These are phyloP conservation scores for Drosophila conformis DNA, from an alignment of 2,888 invertebrate species.

Conservation along the genomic window DNA sequence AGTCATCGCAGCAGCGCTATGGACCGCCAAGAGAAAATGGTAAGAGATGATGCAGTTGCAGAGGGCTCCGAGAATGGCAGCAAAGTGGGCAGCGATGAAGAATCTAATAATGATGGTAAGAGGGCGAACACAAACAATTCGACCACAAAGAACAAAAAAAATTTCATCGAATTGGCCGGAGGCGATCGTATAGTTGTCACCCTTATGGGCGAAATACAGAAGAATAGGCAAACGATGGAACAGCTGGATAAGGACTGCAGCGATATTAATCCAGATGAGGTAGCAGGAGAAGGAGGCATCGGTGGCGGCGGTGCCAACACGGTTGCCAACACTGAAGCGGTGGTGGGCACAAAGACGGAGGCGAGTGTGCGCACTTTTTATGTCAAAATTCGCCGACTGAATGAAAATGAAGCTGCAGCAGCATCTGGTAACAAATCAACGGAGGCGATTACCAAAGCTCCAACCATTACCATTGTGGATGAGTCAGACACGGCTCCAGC, in stretches of 20 bases:
- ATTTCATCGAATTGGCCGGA: slow-evolving; percentile 94
- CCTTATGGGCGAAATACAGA: slow-evolving; percentile 97
- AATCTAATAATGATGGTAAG: slow-evolving; percentile 96
- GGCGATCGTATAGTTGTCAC: slow-evolving; percentile 97
- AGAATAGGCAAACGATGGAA: slow-evolving; percentile 95
- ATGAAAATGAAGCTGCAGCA: slow-evolving; percentile 8
- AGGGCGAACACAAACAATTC: too few relatives aligned
- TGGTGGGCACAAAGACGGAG: slow-evolving; percentile 97
- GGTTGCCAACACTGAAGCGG: slow-evolving; percentile 88
- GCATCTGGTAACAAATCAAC: slow-evolving; percentile 27
- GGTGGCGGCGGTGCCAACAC: slow-evolving; percentile 84
- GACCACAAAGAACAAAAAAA: too few relatives aligned
- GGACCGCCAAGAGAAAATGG: slow-evolving; percentile 90
- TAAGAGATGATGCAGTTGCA: slow-evolving; percentile 84
- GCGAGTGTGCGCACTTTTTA: slow-evolving; percentile 96
- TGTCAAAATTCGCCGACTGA: slow-evolving; percentile 93
- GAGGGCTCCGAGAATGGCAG: slow-evolving; percentile 92
- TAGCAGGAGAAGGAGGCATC: slow-evolving; percentile 77
- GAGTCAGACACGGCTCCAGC: slow-evolving; percentile 80
- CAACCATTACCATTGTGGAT: slow-evolving; percentile 83
- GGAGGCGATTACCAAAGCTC: slow-evolving; percentile 6
- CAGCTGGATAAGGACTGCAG: slow-evolving; percentile 69
- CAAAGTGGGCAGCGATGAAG: slow-evolving; percentile 93
- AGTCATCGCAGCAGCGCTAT: slow-evolving; percentile 96
- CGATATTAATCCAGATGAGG: slow-evolving; percentile 51